Percentiles rank a stretch among this genome's conserved stretches.
These are phyloP conservation scores for Pogoniulus pusillus DNA, from an alignment of 2,797 vertebrate species.

Conservation along the genomic window DNA sequence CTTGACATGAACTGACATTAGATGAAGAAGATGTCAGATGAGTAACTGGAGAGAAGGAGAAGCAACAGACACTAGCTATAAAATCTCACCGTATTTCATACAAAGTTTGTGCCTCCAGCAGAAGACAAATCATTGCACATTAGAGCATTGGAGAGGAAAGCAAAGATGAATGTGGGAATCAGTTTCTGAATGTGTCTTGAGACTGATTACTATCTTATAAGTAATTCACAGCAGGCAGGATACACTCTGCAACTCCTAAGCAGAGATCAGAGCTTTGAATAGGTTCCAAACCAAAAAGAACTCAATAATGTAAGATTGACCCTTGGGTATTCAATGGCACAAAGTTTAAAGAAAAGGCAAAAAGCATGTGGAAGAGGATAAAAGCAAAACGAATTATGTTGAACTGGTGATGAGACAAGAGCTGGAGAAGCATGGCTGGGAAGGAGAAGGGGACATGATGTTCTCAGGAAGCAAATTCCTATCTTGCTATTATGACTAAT, in stretches of 20 bases:
- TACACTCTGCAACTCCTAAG: neutral
- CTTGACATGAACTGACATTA: neutral
- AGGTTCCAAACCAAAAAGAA: neutral
- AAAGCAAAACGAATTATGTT: neutral
- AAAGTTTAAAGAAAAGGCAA: neutral
- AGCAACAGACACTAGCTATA: neutral
- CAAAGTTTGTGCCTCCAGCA: neutral
- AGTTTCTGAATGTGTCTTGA: neutral
- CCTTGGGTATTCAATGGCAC: fast-evolving
- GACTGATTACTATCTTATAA: neutral
- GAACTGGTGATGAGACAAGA: neutral
- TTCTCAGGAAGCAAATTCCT: neutral
- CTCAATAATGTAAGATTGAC: neutral
- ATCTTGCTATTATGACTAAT: neutral
- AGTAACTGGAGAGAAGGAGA: neutral
- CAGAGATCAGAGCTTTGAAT: neutral
- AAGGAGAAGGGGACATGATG: neutral
- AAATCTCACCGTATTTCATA: constrained; percentile 16
- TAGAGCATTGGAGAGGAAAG: neutral
- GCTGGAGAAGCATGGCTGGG: neutral
- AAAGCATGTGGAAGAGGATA: neutral
- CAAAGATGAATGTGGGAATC: constrained; percentile 3
- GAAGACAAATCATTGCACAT: neutral
- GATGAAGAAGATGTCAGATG: neutral
- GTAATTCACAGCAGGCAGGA: neutral